Base-by-base conservation (phyloP, 2,888 invertebrate species). In the Pollenia amentaria region DNA sequence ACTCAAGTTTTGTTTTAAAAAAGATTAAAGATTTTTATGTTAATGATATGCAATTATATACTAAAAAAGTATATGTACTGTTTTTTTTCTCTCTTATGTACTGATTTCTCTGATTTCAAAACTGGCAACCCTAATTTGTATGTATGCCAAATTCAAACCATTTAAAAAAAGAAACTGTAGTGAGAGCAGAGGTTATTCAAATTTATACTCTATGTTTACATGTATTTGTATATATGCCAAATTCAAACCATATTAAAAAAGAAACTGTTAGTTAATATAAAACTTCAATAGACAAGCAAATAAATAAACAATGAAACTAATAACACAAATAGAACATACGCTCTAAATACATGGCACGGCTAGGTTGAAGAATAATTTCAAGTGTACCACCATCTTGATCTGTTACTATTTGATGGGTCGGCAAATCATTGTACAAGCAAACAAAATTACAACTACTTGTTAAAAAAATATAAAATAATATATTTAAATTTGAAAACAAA, bases 311-410 rank as follows among this genome's bases (percentile, higher is more conserved):
- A 55, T 57, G 85, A 67, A 80, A 87, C 69, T 75, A 40, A 60
- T 42, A 60, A 44, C 46, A 64, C 29, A 57, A 51, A 60, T 48
- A 69, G 51, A 72, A 83, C 86, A 75, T 89, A 89, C 88, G 88
- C 82, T 88, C 88, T 88, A 89, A 87, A 77, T 87, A 85, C 60
- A 88, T 72, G 64, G 86, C 88, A 42, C 86, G 88, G n/a, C 87
- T 89, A 62, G 88, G 88, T 87, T 88, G 89, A 46, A 88, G 87
- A 70, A 88, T 80, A 84, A 89, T 89, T 86, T 89, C 89, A 81
- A 89, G 64, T 55, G 88, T 84, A 85, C 79, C 70, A 85, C 69
- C 77, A 44, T 60, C 83, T 65, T 79, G 75, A 64, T 57, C 79
- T 75, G 79, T 79, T 44, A 38, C 75, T 83, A 78, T 18, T 67